These are phyloP conservation scores for Sarcophaga variegata DNA, from an alignment of 2,888 invertebrate species.

Conservation along the genomic window DNA sequence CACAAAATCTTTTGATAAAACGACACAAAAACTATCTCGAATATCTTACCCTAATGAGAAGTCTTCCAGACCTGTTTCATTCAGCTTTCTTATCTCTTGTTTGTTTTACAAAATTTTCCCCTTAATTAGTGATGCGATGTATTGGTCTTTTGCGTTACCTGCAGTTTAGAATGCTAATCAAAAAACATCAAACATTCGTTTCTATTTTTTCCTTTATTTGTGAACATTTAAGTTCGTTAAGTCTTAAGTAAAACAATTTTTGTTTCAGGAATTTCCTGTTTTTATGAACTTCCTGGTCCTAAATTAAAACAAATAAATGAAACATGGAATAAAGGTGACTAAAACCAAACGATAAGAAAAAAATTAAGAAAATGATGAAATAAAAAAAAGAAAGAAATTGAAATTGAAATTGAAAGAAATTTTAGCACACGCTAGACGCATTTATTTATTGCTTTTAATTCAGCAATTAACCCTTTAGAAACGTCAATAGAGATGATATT, in stretches of 20 bases:
- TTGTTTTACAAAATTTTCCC: not conserved
- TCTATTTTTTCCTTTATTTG: not conserved
- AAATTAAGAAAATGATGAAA: constrained; percentile 9
- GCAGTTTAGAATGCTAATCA: not conserved
- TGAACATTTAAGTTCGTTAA: constrained; percentile 36
- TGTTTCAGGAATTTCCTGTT: constrained; percentile 59
- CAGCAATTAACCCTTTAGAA: constrained; percentile 14
- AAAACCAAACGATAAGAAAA: not conserved
- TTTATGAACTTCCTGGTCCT: constrained; percentile 59
- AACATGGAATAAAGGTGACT: not conserved
- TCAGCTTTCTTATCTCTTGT: too few relatives aligned
- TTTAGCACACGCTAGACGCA: constrained; percentile 36
- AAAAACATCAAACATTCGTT: not conserved
- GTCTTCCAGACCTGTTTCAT: not conserved
- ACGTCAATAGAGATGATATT: too few relatives aligned
- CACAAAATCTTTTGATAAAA: too few relatives aligned
- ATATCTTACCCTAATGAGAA: too few relatives aligned
- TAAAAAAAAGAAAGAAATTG: constrained; percentile 36
- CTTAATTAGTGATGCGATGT: not conserved
- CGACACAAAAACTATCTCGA: too few relatives aligned
- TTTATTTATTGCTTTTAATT: not conserved
- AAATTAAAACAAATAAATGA: not conserved
- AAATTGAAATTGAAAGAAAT: too few relatives aligned
- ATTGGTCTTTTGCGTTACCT: not conserved
- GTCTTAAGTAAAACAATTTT: constrained; percentile 41